Evolutionary conservation across 2,113 vertebrate genomes (phyloP).

Genomic region (Atlantisia rogersi): DNA sequence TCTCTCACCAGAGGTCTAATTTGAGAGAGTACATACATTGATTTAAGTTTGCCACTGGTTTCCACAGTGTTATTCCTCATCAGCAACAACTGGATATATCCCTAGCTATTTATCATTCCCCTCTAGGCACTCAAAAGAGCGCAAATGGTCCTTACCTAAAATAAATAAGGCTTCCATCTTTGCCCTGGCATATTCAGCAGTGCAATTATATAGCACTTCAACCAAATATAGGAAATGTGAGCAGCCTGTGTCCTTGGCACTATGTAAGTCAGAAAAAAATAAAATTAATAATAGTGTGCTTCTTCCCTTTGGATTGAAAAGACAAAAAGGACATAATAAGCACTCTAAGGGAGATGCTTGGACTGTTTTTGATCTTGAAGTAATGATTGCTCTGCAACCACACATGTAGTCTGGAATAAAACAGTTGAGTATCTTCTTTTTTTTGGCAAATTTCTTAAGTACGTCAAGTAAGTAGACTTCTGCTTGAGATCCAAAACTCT

Average conservation of each 20-base stretch:
- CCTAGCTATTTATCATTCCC: neutral
- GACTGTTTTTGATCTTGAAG: neutral
- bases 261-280: neutral
- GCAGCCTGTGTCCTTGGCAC: neutral
- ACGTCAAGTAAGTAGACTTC: neutral
- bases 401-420: neutral
- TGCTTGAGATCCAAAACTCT: neutral
- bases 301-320: neutral
- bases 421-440: neutral
- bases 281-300: neutral
- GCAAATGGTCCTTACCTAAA: neutral
- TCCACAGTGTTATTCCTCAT: neutral
- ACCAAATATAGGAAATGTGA: neutral
- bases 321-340: neutral
- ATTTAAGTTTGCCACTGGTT: neutral
- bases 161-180: neutral
- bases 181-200: neutral
- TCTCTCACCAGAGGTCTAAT: neutral
- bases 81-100: neutral
- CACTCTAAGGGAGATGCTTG: neutral
- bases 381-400: neutral
- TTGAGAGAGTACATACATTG: neutral
- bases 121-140: neutral
- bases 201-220: neutral
- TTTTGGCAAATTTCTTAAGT: neutral